Conservation (phyloP, 1,140 invertebrate genomes). For the Bradynema listronoti region DNA sequence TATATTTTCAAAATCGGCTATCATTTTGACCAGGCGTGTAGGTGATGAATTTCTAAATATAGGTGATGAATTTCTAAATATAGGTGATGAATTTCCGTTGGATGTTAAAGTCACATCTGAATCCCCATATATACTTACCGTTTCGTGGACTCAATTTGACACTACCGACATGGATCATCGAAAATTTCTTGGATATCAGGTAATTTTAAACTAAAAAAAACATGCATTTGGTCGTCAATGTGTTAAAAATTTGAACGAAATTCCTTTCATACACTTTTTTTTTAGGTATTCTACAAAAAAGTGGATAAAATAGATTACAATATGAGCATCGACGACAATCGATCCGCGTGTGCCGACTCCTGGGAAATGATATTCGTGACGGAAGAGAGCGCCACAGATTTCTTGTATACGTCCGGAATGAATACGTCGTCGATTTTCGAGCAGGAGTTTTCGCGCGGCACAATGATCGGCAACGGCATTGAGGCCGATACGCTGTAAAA, state of each 20-base stretch:
- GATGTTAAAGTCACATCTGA: slow-evolving; percentile 60
- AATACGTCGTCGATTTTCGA: background rate
- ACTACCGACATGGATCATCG: slow-evolving; percentile 59
- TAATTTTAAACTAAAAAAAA: slow-evolving; percentile 15
- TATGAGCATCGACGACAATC: slow-evolving; percentile 54
- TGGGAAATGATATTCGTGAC: slow-evolving; percentile 50
- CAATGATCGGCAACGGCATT: slow-evolving; percentile 34
- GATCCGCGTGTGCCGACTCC: slow-evolving; percentile 52
- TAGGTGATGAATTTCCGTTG: slow-evolving; percentile 65
- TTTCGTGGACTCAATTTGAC: slow-evolving; percentile 58
- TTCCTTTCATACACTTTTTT: no score
- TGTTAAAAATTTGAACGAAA: no score
- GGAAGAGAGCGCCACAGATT: slow-evolving; percentile 24
- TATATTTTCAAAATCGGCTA: no score
- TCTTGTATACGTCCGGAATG: background rate
- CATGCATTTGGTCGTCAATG: background rate
- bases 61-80: no score
- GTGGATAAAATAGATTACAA: slow-evolving; percentile 41
- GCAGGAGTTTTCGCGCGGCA: slow-evolving; percentile 1
- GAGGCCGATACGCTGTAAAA: slow-evolving; percentile 43
- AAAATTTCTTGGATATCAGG: slow-evolving; percentile 55
- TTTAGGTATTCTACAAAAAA: slow-evolving; percentile 56
- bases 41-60: no score
- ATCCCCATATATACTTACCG: slow-evolving; percentile 25
- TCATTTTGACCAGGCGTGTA: no score